Conservation (phyloP, 2,113 vertebrate genomes). For the Myanophis thanlyinensis region DNA sequence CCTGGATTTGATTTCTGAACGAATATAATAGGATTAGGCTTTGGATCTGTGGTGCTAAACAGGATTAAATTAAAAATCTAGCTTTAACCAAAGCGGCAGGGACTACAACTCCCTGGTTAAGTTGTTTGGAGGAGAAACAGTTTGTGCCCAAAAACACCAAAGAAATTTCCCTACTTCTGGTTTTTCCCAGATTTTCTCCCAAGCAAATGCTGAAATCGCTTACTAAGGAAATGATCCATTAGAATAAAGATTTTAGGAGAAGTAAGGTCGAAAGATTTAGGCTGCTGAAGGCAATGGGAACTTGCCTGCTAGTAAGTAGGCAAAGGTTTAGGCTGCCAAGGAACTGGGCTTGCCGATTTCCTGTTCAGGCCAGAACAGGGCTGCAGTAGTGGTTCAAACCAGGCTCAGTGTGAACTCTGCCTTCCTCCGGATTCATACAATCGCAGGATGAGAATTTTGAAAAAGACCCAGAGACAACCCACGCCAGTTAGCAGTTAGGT, state of each 20-base stretch:
- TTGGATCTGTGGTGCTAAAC: not conserved
- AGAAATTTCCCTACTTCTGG: not conserved
- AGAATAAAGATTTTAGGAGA: not conserved
- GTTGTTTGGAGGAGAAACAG: not conserved
- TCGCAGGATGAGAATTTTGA: not conserved
- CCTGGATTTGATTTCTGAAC: not conserved
- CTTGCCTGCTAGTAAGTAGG: not conserved
- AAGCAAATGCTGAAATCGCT: not conserved
- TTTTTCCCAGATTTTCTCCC: not conserved
- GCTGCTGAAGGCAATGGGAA: not conserved
- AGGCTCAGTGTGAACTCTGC: conserved; percentile 40
- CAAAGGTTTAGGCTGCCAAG: not conserved
- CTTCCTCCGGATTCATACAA: conserved; percentile 7
- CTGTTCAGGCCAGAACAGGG: conserved; percentile 35
- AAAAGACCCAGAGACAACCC: not conserved
- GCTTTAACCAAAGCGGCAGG: not conserved
- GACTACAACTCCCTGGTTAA: not conserved
- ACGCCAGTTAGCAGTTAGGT: not conserved
- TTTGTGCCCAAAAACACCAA: not conserved
- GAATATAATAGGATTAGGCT: not conserved
- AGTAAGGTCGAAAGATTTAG: not conserved
- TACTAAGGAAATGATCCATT: not conserved
- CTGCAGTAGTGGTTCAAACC: conserved; percentile 21
- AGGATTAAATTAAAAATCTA: not conserved
- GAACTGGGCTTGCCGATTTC: conserved; percentile 46